phyloP scores from a whole-genome alignment of 2,888 invertebrate species.

The Eilema depressum region DNA sequence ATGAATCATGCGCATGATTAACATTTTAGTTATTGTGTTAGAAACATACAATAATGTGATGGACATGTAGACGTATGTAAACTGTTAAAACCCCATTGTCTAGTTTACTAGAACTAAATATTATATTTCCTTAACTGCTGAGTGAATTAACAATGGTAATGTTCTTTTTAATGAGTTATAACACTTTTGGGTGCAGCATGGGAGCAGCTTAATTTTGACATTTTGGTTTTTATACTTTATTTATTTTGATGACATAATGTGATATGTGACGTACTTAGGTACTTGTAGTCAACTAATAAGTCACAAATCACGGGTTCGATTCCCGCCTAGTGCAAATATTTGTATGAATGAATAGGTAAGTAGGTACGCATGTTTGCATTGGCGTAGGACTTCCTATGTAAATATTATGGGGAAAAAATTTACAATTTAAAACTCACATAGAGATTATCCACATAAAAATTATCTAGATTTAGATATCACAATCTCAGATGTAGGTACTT shows the following conservation, averaged over 20 bases:
- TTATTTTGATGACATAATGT: no score
- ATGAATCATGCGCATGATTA: constrained; percentile 47
- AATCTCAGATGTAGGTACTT: background rate
- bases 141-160: constrained; percentile 3
- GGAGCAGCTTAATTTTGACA: background rate
- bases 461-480: background rate
- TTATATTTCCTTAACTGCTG: constrained; percentile 15
- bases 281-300: no score
- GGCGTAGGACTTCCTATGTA: background rate
- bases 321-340: background rate
- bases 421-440: no score
- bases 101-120: constrained; percentile 24
- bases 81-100: constrained; percentile 41
- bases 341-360: background rate
- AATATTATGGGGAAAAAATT: no score
- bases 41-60: constrained; percentile 44
- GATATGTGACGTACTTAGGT: no score
- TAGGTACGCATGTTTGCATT: background rate
- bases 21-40: constrained; percentile 49
- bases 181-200: background rate
- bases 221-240: background rate
- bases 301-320: background rate
- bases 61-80: constrained; percentile 41
- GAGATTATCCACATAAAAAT: background rate
- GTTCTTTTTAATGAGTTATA: background rate